Base-by-base conservation (phyloP, 2,888 invertebrate species). In the Andrena chrysosceles region DNA sequence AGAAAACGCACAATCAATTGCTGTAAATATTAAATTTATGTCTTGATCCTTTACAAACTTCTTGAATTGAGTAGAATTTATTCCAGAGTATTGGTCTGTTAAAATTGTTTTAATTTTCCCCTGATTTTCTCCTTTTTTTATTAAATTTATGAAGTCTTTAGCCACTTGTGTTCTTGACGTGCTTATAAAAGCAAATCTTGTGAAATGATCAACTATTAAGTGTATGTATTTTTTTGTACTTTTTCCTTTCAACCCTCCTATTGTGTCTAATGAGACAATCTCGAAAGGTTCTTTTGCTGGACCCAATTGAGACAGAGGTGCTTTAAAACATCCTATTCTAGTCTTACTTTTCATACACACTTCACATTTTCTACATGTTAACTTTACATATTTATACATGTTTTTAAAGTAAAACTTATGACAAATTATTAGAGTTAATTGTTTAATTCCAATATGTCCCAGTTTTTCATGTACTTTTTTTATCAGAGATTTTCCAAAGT, bases 191-290 rank as follows among this genome's bases (percentile, higher is more conserved):
- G 5, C 52, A 54, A 35, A 52, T 54, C 3, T 63, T 49, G 49
- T 49, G 49, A 49, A 49, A 16, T 49, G 49, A 6, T 49, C 49
- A 49, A 49, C 16, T 2, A 66, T 7, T 13, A 90, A 63, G 78
- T 91, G 91, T 31, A 91, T 31, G 63, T 90, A 91, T 86, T 67
- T 90, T 85, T 91, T 91, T 80, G 89, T 86, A 7, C 89, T 89
- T 56, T 86, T 70, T 31, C 81, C 71, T 4, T 89, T 88, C 77
- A 91, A 86, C 8, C 91, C 90, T 33, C 90, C 91, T 60, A 91
- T 90, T 5, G 90, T 91, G 68, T 91, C 91, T 7, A 91, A 75
- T 7, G 90, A 90, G 2, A 90, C 68, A 73, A 91, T 90, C 82
- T 91, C 87, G 75, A 88, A 88, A 7, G 89, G 89, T 33, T 87